These are phyloP conservation scores for Cantharis rufa DNA, from an alignment of 2,888 invertebrate genomes.

Conservation along the genomic window DNA sequence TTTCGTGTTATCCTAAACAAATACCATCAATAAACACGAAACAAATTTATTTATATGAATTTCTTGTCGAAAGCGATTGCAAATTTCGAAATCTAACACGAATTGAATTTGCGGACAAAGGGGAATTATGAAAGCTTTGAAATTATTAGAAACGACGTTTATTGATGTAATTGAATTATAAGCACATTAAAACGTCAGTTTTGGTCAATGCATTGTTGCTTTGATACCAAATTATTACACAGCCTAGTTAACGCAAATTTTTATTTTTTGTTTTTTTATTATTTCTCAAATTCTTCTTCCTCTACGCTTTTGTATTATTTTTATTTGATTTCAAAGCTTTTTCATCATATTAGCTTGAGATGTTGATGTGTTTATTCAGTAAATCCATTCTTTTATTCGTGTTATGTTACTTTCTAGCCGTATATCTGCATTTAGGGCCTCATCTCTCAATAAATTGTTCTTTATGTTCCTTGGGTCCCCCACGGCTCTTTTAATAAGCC, in stretches of 20 bases:
- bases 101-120: constrained; percentile 27
- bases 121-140: constrained; percentile 17
- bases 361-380: background rate
- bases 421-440: background rate
- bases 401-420: background rate
- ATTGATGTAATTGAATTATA: constrained; percentile 25
- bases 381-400: background rate
- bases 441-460: background rate
- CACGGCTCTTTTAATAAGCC: background rate
- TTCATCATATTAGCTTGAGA: background rate
- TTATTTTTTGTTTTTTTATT: background rate
- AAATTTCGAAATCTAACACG: constrained; percentile 28
- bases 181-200: constrained; percentile 25
- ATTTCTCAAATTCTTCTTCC: background rate
- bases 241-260: background rate
- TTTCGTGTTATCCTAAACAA: background rate
- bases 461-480: background rate
- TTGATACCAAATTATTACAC: background rate
- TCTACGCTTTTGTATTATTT: background rate
- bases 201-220: constrained; percentile 1
- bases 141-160: constrained; percentile 27
- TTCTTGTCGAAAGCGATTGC: background rate
- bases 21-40: background rate
- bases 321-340: background rate
- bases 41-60: background rate